Percentiles rank a stretch among this genome's conserved stretches.
Conservation (phyloP, 2,888 invertebrate genomes). For the Lordiphosa fenestrarum region DNA sequence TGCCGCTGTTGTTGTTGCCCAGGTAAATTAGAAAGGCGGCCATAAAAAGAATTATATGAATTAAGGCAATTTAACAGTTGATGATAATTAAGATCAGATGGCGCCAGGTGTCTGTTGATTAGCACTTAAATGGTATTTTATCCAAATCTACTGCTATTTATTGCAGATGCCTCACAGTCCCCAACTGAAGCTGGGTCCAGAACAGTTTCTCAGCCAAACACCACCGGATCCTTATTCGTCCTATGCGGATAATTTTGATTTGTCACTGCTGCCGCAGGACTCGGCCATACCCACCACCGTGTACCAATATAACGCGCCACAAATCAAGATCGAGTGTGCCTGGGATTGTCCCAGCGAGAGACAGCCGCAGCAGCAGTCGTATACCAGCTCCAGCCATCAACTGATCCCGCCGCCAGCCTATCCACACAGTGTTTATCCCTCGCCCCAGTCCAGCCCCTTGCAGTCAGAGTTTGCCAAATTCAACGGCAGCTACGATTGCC, state of each 20-base stretch:
- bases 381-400: constrained; percentile 45
- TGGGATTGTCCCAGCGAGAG: constrained; percentile 60
- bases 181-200: constrained; percentile 53
- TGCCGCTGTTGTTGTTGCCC: constrained; percentile 38
- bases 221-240: constrained; percentile 71
- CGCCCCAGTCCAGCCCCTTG: constrained; percentile 78
- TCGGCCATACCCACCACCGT: constrained; percentile 77
- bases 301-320: constrained; percentile 74
- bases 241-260: constrained; percentile 85
- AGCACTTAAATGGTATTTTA: constrained; percentile 8
- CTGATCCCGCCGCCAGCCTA: constrained; percentile 73
- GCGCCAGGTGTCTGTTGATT: constrained; percentile 32
- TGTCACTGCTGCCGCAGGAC: constrained; percentile 86
- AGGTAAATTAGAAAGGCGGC: constrained; percentile 70
- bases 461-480: constrained; percentile 72
- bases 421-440: constrained; percentile 74
- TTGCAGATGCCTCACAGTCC: constrained; percentile 65
- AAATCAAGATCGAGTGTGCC: constrained; percentile 79
- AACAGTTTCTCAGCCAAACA: constrained; percentile 50
- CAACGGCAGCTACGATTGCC: constrained; percentile 65
- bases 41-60: constrained; percentile 4
- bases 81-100: constrained; percentile 36
- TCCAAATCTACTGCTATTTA: neutral
- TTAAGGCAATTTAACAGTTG: too few relatives aligned
- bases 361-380: constrained; percentile 30